Evolutionary conservation across 1,140 invertebrate species (phyloP).

Genomic region (Drosophila varians): DNA sequence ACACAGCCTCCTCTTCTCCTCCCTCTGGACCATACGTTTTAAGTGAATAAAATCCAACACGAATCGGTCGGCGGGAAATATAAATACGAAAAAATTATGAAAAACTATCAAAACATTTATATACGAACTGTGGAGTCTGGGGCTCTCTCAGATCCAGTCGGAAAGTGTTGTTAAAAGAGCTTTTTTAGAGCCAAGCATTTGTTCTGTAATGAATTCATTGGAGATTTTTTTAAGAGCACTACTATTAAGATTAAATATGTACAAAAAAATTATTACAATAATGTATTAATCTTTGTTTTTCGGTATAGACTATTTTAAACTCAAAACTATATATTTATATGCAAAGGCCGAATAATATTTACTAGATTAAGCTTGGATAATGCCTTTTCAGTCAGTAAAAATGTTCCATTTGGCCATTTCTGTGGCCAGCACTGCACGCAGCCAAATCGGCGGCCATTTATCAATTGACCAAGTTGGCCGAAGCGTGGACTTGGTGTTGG

Average conservation of each 20-base stretch:
- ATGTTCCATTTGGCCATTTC: constrained; percentile 5
- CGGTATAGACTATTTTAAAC: no score
- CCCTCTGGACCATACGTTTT: constrained; percentile 4
- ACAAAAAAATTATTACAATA: no score
- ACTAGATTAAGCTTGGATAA: no score
- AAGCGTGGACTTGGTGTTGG: constrained; percentile 46
- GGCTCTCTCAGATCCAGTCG: constrained; percentile 20
- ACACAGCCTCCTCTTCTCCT: constrained; percentile 2
- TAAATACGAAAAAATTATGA: constrained; percentile 70
- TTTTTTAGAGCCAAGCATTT: not conserved
- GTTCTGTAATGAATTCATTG: no score
- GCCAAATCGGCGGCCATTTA: constrained; percentile 73
- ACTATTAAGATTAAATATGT: no score
- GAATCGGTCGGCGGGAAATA: constrained; percentile 45
- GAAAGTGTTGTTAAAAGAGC: not conserved
- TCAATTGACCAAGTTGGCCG: constrained; percentile 67
- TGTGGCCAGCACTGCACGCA: constrained; percentile 29
- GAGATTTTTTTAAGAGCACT: no score
- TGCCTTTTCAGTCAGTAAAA: not conserved
- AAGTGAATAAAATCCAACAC: constrained; percentile 59
- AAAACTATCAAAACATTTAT: constrained; percentile 82
- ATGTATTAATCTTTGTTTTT: no score
- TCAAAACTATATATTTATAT: no score
- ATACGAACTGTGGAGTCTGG: constrained; percentile 39
- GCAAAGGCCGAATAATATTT: no score